These are phyloP conservation scores for Lepidurus apus DNA, from an alignment of 1,140 invertebrate genomes.

Conservation along the genomic window DNA sequence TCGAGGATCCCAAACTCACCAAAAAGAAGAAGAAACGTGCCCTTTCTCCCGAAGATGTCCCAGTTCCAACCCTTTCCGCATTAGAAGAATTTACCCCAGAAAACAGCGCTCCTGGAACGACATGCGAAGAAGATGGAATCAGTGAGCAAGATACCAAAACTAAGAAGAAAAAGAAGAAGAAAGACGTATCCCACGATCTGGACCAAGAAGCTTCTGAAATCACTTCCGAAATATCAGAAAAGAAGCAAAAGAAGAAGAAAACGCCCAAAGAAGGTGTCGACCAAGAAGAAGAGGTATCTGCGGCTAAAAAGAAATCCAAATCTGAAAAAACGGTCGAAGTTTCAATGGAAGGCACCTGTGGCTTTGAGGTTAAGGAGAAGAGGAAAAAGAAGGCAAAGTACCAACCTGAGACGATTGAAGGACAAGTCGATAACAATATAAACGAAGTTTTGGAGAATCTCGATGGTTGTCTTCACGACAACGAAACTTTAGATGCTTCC, in stretches of 20 bases:
- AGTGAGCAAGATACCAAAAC: conserved; percentile 14
- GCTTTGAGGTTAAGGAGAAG: not conserved
- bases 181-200: not conserved
- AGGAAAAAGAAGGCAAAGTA: not conserved
- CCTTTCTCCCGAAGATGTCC: not conserved
- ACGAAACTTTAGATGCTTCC: not conserved
- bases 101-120: not conserved
- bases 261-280: not conserved
- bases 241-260: conserved; percentile 18
- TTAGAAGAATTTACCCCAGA: not conserved
- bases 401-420: conserved; percentile 23
- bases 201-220: not conserved
- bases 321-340: no score
- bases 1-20: not conserved
- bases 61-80: not conserved
- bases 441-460: not conserved
- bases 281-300: not conserved
- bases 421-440: not conserved
- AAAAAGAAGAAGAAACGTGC: not conserved
- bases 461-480: not conserved
- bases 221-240: not conserved
- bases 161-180: conserved; percentile 23
- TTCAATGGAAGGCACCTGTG: not conserved
- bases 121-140: not conserved
- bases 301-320: no score